Evolutionary conservation across 1,140 invertebrate genomes (phyloP).

Genomic region (Heliothis subflexa): DNA sequence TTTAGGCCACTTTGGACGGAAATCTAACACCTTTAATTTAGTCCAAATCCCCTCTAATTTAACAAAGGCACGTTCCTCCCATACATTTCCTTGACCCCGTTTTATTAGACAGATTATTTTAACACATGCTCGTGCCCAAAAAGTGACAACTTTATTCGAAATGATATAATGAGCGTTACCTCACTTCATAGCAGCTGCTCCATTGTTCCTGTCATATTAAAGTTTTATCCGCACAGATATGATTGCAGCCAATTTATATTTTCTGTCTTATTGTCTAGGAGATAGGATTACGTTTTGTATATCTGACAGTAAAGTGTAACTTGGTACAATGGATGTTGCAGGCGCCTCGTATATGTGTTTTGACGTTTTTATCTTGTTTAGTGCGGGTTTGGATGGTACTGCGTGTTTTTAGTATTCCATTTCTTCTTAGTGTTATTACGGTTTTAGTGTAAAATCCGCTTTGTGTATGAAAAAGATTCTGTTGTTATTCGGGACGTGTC

Average conservation of each 20-base stretch:
- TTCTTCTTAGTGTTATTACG: constrained; percentile 28
- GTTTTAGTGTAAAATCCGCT: constrained; percentile 4
- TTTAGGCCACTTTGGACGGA: constrained; percentile 57
- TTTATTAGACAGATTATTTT: constrained; percentile 67
- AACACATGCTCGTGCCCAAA: constrained; percentile 52
- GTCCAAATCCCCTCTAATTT: constrained; percentile 74
- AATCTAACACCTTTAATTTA: constrained; percentile 75
- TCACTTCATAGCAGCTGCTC: constrained; percentile 41
- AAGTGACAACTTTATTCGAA: constrained; percentile 50
- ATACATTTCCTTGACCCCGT: constrained; percentile 53
- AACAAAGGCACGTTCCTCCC: constrained; percentile 67
- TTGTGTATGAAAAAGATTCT: not conserved
- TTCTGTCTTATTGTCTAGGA: not conserved
- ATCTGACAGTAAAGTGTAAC: constrained; percentile 13
- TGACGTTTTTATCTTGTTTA: constrained; percentile 44
- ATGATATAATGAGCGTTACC: constrained; percentile 48
- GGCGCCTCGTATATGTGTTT: constrained; percentile 28
- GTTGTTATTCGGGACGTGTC: too few relatives aligned
- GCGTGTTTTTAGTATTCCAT: constrained; percentile 30
- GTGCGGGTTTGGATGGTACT: constrained; percentile 25
- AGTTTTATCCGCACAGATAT: constrained; percentile 36
- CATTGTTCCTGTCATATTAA: constrained; percentile 47
- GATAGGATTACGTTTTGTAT: constrained; percentile 20
- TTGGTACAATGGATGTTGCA: constrained; percentile 38
- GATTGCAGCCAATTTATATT: not conserved